Base-by-base conservation (phyloP, 2,797 vertebrate genomes). In the Oreonectes daqikongensis region DNA sequence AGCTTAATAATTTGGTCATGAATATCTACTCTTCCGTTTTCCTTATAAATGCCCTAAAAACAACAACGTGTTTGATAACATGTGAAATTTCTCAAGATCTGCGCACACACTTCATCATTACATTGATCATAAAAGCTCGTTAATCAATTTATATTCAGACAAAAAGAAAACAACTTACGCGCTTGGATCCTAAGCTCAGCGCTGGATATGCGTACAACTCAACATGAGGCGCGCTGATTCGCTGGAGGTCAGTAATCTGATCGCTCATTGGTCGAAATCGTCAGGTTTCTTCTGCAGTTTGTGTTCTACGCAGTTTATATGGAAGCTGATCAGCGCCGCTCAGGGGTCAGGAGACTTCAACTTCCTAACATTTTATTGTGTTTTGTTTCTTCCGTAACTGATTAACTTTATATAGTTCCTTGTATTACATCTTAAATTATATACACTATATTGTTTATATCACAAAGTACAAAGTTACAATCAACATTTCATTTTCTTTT, bases 131-230 rank as follows among this genome's bases (percentile, higher is more conserved):
- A 10, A 70, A 73, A 65, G 0, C 38, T n/a, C 11, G 9, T 42
- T 26, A 20, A 35, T 32, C 9, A 6, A 77, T 48, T 12, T 70
- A 44, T 30, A 26, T 18, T 5, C 5, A n/a, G 14, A 46, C 79
- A 75, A 67, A 71, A 70, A 52, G 32, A 69, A 61, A 46, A 70
- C 60, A 84, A 87, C 86, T 85, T 84, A 82, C 85, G 53, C 79
- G 75, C 77, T 69, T 50, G 18, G 40, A 55, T 73, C 77, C 66
- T 46, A 66, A 87, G 84, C 81, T 78, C 80, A 74, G 80, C 85
- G 81, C 85, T 85, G 81, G 72, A 61, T 66, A 0, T 3, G 0
- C 3, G 14, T 86, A 69, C 82, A 71, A 46, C 78, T 11, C n/a
- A 0, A 63, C 20, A 76, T 6, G 53, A 35, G 28, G 10, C 53